Conservation (phyloP, 2,113 vertebrate genomes). For the Isurus oxyrinchus region DNA sequence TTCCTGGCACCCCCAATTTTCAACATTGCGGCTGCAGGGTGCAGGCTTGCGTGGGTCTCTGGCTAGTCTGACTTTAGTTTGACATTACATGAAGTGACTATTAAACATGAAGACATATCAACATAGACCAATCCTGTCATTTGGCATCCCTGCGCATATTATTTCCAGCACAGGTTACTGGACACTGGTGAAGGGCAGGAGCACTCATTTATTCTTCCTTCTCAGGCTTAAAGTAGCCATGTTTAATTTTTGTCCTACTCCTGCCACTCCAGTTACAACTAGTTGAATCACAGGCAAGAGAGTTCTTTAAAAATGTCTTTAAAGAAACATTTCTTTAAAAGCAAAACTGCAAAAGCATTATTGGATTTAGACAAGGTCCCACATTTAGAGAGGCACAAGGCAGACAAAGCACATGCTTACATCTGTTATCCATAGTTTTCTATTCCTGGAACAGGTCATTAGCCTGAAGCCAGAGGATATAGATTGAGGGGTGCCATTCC, state of each 20-base stretch:
- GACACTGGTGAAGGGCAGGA: background rate
- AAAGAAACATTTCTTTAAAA: background rate
- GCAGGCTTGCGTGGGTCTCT: background rate
- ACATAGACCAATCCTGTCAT: background rate
- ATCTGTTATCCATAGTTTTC: background rate
- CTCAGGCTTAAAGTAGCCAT: background rate
- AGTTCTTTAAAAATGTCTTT: too few relatives aligned
- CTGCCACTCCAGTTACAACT: background rate
- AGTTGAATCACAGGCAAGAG: background rate
- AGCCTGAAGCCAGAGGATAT: too few relatives aligned
- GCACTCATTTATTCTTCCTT: background rate
- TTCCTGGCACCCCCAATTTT: too few relatives aligned
- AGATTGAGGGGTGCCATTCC: background rate
- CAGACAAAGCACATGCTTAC: background rate
- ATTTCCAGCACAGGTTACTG: background rate
- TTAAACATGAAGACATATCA: background rate
- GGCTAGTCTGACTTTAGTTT: background rate
- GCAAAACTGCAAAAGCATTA: background rate
- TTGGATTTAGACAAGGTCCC: background rate
- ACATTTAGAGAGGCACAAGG: too few relatives aligned
- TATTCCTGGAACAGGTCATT: background rate
- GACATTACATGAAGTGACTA: background rate
- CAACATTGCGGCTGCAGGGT: too few relatives aligned
- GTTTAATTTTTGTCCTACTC: background rate
- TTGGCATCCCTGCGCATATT: background rate